Evolutionary conservation across 2,113 vertebrate species (phyloP).

Genomic region (Bubo scandiacus): DNA sequence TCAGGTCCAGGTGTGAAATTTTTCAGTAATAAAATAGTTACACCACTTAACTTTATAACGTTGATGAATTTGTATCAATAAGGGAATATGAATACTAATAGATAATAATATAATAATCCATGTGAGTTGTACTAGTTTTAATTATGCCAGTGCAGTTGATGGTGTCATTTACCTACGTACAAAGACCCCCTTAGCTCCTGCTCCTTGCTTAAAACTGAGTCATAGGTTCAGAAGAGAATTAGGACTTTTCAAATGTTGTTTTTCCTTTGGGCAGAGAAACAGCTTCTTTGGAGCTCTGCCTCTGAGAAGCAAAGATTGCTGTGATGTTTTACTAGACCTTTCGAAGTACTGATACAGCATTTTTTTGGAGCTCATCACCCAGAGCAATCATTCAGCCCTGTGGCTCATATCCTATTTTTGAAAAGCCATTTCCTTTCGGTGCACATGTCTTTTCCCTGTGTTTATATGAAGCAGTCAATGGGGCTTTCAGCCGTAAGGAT

Average conservation of each 20-base stretch:
- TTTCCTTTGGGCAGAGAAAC: not conserved
- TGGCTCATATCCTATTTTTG: not conserved
- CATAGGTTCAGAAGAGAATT: not conserved
- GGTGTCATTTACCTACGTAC: not conserved
- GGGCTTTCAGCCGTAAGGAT: not conserved
- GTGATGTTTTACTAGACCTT: not conserved
- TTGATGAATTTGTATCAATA: not conserved
- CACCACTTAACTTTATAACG: not conserved
- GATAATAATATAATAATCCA: not conserved
- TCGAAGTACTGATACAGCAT: not conserved
- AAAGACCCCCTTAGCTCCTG: not conserved
- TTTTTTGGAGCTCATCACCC: not conserved
- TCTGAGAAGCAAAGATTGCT: not conserved
- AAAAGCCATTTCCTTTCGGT: constrained; percentile 25
- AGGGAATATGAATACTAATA: not conserved
- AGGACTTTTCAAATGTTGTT: not conserved
- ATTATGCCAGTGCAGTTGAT: not conserved
- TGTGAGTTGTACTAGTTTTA: not conserved
- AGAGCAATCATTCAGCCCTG: not conserved
- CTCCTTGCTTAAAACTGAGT: not conserved
- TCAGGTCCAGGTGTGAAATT: not conserved
- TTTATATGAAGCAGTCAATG: not conserved
- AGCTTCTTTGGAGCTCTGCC: not conserved
- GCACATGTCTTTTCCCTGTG: not conserved
- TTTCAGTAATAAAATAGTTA: not conserved